Evolutionary conservation across 2,797 vertebrate species (phyloP), one percentile per base, ranked within the genome.

Genomic region (Percopsis omiscomaycus): DNA sequence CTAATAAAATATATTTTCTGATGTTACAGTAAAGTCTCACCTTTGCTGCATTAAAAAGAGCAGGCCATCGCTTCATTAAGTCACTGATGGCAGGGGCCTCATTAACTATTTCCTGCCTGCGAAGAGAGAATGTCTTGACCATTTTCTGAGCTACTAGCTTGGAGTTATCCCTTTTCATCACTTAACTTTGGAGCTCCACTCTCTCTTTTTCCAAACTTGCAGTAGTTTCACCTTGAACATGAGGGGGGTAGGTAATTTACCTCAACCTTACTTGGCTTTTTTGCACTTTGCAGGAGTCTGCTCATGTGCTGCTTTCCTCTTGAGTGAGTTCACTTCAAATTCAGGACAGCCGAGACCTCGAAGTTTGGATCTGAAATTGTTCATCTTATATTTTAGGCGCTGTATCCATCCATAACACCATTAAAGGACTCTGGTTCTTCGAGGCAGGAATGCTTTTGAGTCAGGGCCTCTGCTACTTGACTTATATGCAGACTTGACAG

Each of bases 391-490:
- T 66, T 69, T 72, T 1, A 75, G 60, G 15, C 61, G 6, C 13
- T 73, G 66, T 0, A 4, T 42, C 72, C 69, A 79, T 66, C 66
- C 69, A 70, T 73, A 76, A 32, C 29, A 3, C 63, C 55, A 62
- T 67, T 73, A 27, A 64, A 70, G 2, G 62, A 79, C 3, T 59
- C 73, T 50, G 63, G 59, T 52, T 79, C 58, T 65, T 79, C 75
- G 14, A 78, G 46, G 61, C 60, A 74, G 27, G 55, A 55, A 32
- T 75, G 47, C 15, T 71, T 71, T 54, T 61, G 37, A 60, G 48
- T 52, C 10, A 79, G 27, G 37, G 61, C 73, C 64, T 71, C 64
- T 56, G 55, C 71, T 56, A 70, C 59, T 50, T 69, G 29, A 77
- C 70, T 51, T 15, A 69, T 50, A 29, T 73, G 56, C 28, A 48